Conservation (phyloP, 2,888 invertebrate species). For the Diarsia brunnea region DNA sequence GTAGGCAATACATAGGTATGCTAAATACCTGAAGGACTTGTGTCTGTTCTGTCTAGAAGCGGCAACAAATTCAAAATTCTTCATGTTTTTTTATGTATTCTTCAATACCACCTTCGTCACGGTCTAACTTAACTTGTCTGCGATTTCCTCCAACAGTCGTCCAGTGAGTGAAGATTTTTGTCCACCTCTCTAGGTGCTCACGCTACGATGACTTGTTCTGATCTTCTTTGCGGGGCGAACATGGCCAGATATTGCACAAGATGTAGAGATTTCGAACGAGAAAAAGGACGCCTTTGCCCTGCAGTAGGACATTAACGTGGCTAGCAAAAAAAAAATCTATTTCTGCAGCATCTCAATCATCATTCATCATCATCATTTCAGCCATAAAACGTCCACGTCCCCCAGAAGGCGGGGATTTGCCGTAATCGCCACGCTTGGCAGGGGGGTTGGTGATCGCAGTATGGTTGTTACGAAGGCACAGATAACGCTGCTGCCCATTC, state of each 20-base stretch:
- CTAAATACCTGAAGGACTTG: neutral
- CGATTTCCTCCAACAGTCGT: neutral
- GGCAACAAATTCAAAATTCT: neutral
- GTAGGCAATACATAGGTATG: no score
- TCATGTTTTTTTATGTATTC: neutral
- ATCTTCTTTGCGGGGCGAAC: neutral
- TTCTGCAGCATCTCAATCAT: no score
- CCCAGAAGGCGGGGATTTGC: no score
- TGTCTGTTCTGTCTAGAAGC: no score
- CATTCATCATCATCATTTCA: no score
- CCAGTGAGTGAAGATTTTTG: neutral
- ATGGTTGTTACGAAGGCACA: no score
- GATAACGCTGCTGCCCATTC: no score
- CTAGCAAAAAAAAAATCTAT: neutral
- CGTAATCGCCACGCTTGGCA: no score
- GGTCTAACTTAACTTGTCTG: neutral
- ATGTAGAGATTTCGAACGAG: neutral
- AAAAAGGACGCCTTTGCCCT: neutral
- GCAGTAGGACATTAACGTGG: neutral
- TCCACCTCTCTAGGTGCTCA: neutral
- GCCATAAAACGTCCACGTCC: no score
- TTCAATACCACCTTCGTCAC: neutral
- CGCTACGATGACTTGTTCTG: neutral
- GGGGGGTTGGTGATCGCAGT: no score
- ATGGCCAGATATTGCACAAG: neutral